phyloP scores from a whole-genome alignment of 92 coral and sea anemone genomes.

The Porites divaricata region DNA sequence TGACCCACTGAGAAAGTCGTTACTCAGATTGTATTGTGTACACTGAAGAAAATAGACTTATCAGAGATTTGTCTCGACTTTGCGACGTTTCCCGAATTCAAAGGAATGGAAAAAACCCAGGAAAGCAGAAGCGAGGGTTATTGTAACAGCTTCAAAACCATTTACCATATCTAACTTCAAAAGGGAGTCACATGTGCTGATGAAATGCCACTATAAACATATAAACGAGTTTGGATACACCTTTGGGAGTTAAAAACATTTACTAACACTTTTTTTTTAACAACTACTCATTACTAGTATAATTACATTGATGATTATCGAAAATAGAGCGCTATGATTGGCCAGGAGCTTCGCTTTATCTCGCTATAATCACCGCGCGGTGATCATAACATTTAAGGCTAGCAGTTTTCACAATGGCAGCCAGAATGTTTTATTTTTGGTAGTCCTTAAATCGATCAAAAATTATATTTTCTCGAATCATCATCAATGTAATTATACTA shows the following conservation, averaged over 20 bases:
- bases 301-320: no score
- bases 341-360: no score
- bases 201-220: slow-evolving; percentile 55
- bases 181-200: slow-evolving; percentile 10
- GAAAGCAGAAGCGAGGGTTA: slow-evolving; percentile 37
- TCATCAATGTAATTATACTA: no score
- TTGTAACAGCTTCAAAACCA: slow-evolving; percentile 46
- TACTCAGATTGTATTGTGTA: background rate
- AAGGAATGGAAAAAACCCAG: slow-evolving; percentile 39
- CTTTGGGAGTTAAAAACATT: slow-evolving; percentile 16
- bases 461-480: no score
- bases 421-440: no score
- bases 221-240: slow-evolving; percentile 52
- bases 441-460: no score
- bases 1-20: slow-evolving; percentile 6
- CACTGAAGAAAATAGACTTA: slow-evolving; percentile 16
- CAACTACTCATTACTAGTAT: no score
- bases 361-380: no score
- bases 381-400: no score
- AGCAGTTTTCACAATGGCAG: no score
- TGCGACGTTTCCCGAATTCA: slow-evolving; percentile 29
- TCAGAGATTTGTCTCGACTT: slow-evolving; percentile 48
- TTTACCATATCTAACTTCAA: slow-evolving; percentile 39
- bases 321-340: no score
- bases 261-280: no score